These are phyloP conservation scores for Puntigrus tetrazona DNA, from an alignment of 2,113 vertebrate species.

Conservation along the genomic window DNA sequence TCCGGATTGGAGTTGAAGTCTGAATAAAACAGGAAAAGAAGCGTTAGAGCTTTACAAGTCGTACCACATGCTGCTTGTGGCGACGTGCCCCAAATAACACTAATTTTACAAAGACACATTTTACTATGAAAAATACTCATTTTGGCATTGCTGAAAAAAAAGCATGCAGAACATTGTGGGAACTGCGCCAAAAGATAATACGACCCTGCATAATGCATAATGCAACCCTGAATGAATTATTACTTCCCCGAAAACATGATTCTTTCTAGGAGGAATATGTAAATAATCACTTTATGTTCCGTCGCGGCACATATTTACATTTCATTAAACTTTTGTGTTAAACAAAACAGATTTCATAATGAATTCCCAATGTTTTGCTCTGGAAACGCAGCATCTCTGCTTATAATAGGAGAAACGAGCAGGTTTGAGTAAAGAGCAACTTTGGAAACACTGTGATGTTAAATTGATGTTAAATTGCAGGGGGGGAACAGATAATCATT, in stretches of 20 bases:
- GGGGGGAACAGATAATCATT: no score
- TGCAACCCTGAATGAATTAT: slow-evolving; percentile 17
- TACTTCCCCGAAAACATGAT: not conserved
- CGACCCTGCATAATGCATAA: not conserved
- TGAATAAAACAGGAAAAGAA: slow-evolving; percentile 5
- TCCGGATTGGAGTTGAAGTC: slow-evolving; percentile 2
- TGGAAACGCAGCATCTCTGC: not conserved
- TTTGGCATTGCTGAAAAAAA: not conserved
- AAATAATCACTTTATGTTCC: not conserved
- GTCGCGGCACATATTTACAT: not conserved
- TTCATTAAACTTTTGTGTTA: not conserved
- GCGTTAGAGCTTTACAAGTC: not conserved
- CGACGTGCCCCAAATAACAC: not conserved
- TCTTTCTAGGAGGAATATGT: not conserved
- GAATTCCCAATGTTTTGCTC: not conserved
- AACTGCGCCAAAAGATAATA: not conserved
- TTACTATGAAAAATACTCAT: not conserved
- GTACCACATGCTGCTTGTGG: not conserved
- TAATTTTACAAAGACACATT: not conserved
- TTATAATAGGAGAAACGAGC: not conserved
- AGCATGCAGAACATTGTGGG: not conserved
- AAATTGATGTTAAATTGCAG: not conserved
- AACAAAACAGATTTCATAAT: slow-evolving; percentile 28
- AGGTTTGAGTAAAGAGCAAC: no score
- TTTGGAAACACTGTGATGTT: not conserved